phyloP scores from a whole-genome alignment of 2,113 vertebrate genomes.

The Eretmochelys imbricata region DNA sequence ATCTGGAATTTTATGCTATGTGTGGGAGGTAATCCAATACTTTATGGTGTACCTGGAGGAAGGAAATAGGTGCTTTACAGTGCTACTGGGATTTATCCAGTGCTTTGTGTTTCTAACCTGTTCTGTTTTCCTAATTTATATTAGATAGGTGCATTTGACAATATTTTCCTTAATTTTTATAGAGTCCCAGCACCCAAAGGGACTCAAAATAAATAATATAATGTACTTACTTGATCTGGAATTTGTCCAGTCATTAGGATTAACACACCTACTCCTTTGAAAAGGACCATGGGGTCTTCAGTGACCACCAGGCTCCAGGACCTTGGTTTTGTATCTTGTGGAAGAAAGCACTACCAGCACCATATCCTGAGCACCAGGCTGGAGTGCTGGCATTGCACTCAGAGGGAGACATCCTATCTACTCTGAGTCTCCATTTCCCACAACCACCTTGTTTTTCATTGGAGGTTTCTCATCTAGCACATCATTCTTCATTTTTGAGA shows the following conservation, averaged over 20 bases:
- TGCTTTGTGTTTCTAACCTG: neutral
- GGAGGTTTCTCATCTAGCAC: neutral
- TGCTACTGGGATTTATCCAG: neutral
- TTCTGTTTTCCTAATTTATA: neutral
- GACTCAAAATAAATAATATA: neutral
- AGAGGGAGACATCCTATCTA: neutral
- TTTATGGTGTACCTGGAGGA: neutral
- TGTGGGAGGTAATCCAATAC: neutral
- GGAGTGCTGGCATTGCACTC: neutral
- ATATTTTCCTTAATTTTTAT: neutral
- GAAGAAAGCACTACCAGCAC: neutral
- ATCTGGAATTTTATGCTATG: neutral
- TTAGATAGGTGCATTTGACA: neutral
- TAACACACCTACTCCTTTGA: neutral
- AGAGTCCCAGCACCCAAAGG: neutral
- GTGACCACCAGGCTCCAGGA: neutral
- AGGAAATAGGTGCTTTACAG: neutral
- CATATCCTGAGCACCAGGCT: rapidly evolving
- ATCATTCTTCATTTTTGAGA: neutral
- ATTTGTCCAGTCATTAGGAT: neutral
- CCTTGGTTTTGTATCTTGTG: neutral
- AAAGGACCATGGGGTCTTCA: neutral
- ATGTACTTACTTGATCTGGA: neutral
- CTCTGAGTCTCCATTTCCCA: neutral
- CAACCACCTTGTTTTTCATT: neutral